Base-by-base conservation (phyloP, 2,888 invertebrate genomes). In the Ectemnius cavifrons region DNA sequence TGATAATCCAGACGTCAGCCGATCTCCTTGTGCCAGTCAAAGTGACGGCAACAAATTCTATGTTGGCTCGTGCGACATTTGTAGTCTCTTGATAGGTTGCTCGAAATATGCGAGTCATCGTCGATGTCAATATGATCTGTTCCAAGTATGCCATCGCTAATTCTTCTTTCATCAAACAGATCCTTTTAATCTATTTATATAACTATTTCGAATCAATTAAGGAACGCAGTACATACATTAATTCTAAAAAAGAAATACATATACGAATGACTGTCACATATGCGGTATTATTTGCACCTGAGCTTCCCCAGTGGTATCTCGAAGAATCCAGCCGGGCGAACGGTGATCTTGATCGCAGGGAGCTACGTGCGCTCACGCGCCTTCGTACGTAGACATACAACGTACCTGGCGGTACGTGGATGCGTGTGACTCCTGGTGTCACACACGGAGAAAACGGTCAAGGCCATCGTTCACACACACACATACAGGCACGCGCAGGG, bases 391-490 rank as follows among this genome's bases (percentile, higher is more conserved):
- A 16, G 16, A 6, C 16, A 52, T 13, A 20, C 72, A 63, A 37
- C 20, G 63, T 45, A 23, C 18, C 28, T 58, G 59, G 45, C 18
- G 37, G 63, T 45, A 23, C 18, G 47, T 58, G 59, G 45, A 27
- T 59, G 69, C 63, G 71, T 74, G 71, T 73, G 79, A 76, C 76
- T 80, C 61, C 75, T 52, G 71, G 70, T 67, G 77, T 76, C 71
- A 70, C 73, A 72, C 73, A 80, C 73, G 75, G 77, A 78, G 80
- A 83, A 85, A 85, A 81, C 85, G 85, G 85, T 85, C 85, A 85
- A 85, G 85, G 85, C 84, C 85, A 85, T 61, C 64, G 80, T 59
- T 72, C 73, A 77, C 71, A 73, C 70, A 46, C 13, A 75, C 73
- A 81, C 78, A 73, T 73, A 76, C 69, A 68, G 63, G 57, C 69